Evolutionary conservation across 2,797 vertebrate species (phyloP).

Genomic region (Molothrus ater): DNA sequence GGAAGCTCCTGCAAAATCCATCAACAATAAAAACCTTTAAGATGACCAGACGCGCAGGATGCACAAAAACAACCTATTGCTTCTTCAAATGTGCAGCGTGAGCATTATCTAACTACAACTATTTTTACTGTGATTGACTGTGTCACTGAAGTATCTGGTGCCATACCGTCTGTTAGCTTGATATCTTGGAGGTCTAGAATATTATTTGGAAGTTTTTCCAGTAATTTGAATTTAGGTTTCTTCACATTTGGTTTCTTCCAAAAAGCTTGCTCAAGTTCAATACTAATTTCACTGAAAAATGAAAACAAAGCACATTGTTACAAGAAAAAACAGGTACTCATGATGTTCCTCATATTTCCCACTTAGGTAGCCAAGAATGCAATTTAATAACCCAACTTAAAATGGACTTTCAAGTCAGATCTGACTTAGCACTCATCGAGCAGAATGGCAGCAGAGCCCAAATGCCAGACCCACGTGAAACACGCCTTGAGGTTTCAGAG

Average conservation of each 20-base stretch:
- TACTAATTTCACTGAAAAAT: slow-evolving; percentile 66
- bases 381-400: neutral
- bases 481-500: neutral
- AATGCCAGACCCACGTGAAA: neutral
- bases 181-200: slow-evolving; percentile 68
- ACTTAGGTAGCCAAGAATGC: neutral
- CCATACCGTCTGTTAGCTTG: slow-evolving; percentile 69
- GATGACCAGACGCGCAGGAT: neutral
- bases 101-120: neutral
- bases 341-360: neutral
- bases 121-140: neutral
- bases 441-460: neutral
- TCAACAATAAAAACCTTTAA: neutral
- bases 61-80: neutral
- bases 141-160: neutral
- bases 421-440: neutral
- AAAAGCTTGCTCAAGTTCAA: slow-evolving; percentile 42
- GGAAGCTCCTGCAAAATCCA: neutral
- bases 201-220: slow-evolving; percentile 64
- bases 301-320: neutral
- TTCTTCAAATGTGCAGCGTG: neutral
- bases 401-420: neutral
- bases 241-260: slow-evolving; percentile 69
- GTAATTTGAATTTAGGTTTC: slow-evolving; percentile 58
- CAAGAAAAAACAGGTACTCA: neutral